Evolutionary conservation across 1,140 invertebrate genomes (phyloP).

Genomic region (Holcopasites calliopsidis): DNA sequence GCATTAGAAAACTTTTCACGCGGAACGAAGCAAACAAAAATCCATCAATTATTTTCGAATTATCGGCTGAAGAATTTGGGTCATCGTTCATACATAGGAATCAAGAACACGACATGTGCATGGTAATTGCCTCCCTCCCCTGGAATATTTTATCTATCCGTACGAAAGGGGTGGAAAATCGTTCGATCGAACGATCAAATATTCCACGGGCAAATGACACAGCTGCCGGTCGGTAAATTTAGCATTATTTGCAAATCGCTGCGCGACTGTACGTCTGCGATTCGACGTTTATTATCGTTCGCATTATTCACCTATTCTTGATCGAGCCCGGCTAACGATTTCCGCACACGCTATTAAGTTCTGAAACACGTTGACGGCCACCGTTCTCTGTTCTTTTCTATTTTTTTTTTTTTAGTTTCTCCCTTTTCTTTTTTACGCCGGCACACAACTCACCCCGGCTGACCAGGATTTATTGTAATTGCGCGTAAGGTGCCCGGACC

Average conservation of each 20-base stretch:
- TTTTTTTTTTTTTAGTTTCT: too few species aligned
- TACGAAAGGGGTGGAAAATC: not conserved
- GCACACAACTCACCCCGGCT: too few species aligned
- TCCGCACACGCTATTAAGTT: not conserved
- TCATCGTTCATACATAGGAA: not conserved
- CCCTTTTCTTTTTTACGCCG: too few species aligned
- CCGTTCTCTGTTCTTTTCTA: not conserved
- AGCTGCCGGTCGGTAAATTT: constrained; percentile 24
- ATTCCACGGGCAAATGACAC: constrained; percentile 29
- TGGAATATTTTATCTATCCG: constrained; percentile 29
- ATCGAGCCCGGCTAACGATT: constrained; percentile 5
- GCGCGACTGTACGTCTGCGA: constrained; percentile 1
- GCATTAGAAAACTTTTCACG: rapidly evolving
- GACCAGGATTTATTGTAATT: not conserved
- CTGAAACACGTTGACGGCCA: not conserved
- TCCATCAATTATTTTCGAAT: not conserved
- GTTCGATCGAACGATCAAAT: constrained; percentile 32
- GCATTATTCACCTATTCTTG: constrained; percentile 34
- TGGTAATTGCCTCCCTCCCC: not conserved
- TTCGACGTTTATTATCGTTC: constrained; percentile 7
- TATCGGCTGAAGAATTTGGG: not conserved
- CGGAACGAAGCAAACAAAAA: not conserved
- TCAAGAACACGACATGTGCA: not conserved
- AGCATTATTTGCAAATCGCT: constrained; percentile 41
- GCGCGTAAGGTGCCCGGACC: not conserved